phyloP scores from a whole-genome alignment of 2,888 invertebrate species.

The Tyria jacobaeae region DNA sequence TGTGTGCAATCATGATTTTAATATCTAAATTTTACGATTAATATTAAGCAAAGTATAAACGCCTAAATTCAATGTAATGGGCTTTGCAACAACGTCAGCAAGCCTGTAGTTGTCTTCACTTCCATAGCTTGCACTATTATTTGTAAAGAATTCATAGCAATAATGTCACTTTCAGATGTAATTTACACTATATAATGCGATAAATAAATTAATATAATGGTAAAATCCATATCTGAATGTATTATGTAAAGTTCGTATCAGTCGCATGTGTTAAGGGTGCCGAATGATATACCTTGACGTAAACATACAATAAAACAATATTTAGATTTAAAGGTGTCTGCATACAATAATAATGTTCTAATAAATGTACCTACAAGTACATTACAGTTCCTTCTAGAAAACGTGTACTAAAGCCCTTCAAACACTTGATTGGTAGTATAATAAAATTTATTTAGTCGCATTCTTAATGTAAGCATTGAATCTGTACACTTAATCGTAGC shows the following conservation, averaged over 20 bases:
- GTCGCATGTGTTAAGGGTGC: slow-evolving; percentile 54
- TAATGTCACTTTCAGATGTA: slow-evolving; percentile 61
- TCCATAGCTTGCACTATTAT: slow-evolving; percentile 81
- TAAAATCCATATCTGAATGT: slow-evolving; percentile 50
- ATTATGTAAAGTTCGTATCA: slow-evolving; percentile 59
- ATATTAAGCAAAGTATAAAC: slow-evolving; percentile 24
- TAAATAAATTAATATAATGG: too few relatives aligned
- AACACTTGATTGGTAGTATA: slow-evolving; percentile 39
- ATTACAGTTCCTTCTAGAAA: background rate
- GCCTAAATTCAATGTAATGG: slow-evolving; percentile 30
- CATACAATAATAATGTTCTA: too few relatives aligned
- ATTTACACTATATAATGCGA: slow-evolving; percentile 35
- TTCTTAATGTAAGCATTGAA: slow-evolving; percentile 50
- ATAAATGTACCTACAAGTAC: background rate
- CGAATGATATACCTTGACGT: background rate
- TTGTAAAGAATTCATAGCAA: slow-evolving; percentile 70
- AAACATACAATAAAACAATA: background rate
- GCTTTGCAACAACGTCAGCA: slow-evolving; percentile 46
- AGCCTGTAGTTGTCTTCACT: slow-evolving; percentile 63
- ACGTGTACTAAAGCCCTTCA: slow-evolving; percentile 34
- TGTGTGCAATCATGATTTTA: slow-evolving; percentile 43
- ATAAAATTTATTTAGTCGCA: slow-evolving; percentile 42
- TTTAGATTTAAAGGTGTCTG: background rate
- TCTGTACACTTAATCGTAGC: slow-evolving; percentile 57
- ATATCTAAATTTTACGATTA: slow-evolving; percentile 30